Conservation (phyloP, 2,888 invertebrate genomes). For the Tachina lurida region DNA sequence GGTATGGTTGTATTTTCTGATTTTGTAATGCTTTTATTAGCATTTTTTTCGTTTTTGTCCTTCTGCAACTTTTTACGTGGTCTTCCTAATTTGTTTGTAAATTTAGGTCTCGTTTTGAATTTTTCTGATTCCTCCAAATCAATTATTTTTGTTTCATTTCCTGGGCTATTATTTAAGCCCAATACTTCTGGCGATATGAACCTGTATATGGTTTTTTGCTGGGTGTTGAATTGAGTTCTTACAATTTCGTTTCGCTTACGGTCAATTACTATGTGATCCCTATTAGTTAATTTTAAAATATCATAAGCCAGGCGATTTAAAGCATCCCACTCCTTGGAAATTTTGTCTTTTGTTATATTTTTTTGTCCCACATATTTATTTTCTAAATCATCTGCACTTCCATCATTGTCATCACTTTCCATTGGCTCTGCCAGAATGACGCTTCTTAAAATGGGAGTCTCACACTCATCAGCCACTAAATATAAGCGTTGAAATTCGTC, state of each 20-base stretch:
- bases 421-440: constrained; percentile 53
- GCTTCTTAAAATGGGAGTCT: not conserved
- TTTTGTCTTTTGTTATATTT: constrained; percentile 25
- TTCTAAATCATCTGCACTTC: constrained; percentile 3
- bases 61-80: constrained; percentile 73
- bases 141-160: constrained; percentile 6
- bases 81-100: constrained; percentile 73
- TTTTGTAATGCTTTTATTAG: constrained; percentile 43
- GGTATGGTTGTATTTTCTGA: constrained; percentile 30
- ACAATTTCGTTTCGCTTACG: constrained; percentile 80
- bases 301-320: constrained; percentile 79
- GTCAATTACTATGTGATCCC: constrained; percentile 81
- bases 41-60: constrained; percentile 27
- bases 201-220: constrained; percentile 80
- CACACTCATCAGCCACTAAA: constrained; percentile 61
- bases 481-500: constrained; percentile 63
- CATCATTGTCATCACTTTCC: constrained; percentile 42
- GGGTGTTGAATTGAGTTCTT: constrained; percentile 77
- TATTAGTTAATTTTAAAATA: constrained; percentile 77
- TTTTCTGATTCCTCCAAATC: constrained; percentile 25
- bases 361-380: not conserved
- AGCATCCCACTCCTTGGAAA: constrained; percentile 74
- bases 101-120: not conserved
- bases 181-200: constrained; percentile 78
- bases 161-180: constrained; percentile 72